A percentile compares a stretch with the other conserved stretches of the same genome.
phyloP scores from a whole-genome alignment of 2,888 invertebrate genomes.

The Sclerodermus sp. region DNA sequence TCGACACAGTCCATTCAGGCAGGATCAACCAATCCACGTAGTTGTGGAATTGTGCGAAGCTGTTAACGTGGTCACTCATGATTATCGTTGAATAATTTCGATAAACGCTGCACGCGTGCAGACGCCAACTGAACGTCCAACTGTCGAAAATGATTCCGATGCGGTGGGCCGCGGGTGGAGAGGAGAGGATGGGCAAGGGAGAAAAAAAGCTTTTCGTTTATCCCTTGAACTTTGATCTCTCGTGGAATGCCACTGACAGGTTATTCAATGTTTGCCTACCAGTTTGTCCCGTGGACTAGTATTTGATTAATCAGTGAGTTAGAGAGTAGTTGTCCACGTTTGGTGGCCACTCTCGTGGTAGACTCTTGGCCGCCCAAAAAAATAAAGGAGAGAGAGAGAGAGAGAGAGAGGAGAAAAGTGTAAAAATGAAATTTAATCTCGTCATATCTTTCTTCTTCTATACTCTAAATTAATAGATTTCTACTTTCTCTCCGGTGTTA shows the following conservation, averaged over 20 bases:
- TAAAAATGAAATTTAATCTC: too few species aligned
- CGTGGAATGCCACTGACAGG: slow-evolving; percentile 35
- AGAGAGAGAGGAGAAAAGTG: too few species aligned
- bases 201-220: slow-evolving; percentile 29
- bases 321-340: slow-evolving; percentile 37
- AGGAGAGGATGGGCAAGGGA: slow-evolving; percentile 8
- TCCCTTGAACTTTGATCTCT: slow-evolving; percentile 39
- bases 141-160: slow-evolving; percentile 24
- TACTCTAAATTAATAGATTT: too few species aligned
- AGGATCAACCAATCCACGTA: too few species aligned
- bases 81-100: slow-evolving; percentile 19
- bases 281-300: slow-evolving; percentile 29
- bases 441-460: too few species aligned
- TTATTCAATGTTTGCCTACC: slow-evolving; percentile 39
- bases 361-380: too few species aligned
- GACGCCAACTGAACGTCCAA: slow-evolving; percentile 8
- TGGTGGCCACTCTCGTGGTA: too few species aligned
- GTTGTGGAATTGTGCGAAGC: too few species aligned
- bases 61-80: slow-evolving; percentile 9
- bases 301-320: slow-evolving; percentile 50
- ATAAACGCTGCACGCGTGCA: slow-evolving; percentile 9
- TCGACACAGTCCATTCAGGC: too few species aligned
- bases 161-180: not conserved
- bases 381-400: too few species aligned
- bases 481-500: too few species aligned